A percentile compares a stretch with the other conserved stretches of the same genome.
Conservation (phyloP, 2,888 invertebrate genomes). For the Drosophila multiciliata region DNA sequence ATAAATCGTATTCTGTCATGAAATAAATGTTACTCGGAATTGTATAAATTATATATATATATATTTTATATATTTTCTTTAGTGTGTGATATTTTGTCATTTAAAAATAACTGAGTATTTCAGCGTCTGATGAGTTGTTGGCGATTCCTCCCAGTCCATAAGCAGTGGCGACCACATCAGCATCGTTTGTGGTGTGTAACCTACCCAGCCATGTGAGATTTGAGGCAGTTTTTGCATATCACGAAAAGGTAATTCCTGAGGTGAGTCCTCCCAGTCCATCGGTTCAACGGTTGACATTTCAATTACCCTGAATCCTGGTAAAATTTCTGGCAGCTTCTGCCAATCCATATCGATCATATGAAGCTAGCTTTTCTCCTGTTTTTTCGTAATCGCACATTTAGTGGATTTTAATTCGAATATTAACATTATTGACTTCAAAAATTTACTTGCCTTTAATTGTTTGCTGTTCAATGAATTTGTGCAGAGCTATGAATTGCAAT, state of each 20-base stretch:
- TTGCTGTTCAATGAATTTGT: background rate
- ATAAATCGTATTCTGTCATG: background rate
- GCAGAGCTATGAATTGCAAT: background rate
- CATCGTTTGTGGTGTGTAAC: background rate
- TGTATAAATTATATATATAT: no score
- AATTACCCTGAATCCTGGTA: background rate
- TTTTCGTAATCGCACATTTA: background rate
- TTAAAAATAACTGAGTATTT: no score
- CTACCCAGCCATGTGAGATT: no score
- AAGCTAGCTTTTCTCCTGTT: background rate
- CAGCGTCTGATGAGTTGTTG: no score
- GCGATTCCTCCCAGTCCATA: background rate
- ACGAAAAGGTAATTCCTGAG: background rate
- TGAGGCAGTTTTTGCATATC: background rate
- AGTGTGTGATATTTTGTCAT: no score
- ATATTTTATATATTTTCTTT: no score
- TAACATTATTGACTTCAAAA: background rate
- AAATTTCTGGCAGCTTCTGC: no score
- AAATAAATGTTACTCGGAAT: background rate
- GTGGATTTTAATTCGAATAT: background rate
- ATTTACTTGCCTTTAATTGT: background rate
- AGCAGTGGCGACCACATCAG: accelerated
- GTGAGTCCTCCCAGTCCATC: background rate
- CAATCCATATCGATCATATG: background rate
- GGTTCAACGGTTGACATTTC: background rate